These are phyloP conservation scores for Microplitis demolitor DNA, from an alignment of 1,140 invertebrate species.

Conservation along the genomic window DNA sequence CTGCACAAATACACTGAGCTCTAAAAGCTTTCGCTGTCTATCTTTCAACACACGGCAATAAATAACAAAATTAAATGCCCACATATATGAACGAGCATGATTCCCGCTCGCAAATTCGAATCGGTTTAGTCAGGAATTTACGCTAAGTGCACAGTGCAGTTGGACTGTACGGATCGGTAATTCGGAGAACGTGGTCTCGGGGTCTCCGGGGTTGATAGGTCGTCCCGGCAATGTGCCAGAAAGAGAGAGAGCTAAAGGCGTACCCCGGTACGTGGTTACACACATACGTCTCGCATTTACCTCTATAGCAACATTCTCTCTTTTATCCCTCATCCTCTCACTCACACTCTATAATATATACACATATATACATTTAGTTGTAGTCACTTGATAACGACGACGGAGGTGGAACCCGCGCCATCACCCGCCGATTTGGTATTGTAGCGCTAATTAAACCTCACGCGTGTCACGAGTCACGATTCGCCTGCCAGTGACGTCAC, in stretches of 20 bases:
- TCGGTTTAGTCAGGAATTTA: slow-evolving; percentile 42
- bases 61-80: slow-evolving; percentile 2
- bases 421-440: slow-evolving; percentile 44
- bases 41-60: neutral
- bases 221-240: slow-evolving; percentile 54
- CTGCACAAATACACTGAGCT: neutral
- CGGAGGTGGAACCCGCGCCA: neutral
- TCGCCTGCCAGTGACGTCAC: slow-evolving; percentile 42
- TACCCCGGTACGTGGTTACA: slow-evolving; percentile 2
- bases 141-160: slow-evolving; percentile 49
- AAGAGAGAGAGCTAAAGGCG: slow-evolving; percentile 36
- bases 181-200: slow-evolving; percentile 52
- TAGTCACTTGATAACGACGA: neutral
- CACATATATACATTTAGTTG: neutral
- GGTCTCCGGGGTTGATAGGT: slow-evolving; percentile 51
- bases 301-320: neutral
- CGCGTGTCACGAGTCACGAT: slow-evolving; percentile 53
- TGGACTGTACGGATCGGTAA: slow-evolving; percentile 44
- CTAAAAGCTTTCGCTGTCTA: neutral
- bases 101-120: slow-evolving; percentile 8
- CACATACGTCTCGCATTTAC: neutral
- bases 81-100: neutral
- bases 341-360: neutral
- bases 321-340: neutral
- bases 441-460: slow-evolving; percentile 56